A percentile compares a stretch with the other conserved stretches of the same genome.
These are phyloP conservation scores for Dromococcyx pavoninus DNA, from an alignment of 2,797 vertebrate genomes.

Conservation along the genomic window DNA sequence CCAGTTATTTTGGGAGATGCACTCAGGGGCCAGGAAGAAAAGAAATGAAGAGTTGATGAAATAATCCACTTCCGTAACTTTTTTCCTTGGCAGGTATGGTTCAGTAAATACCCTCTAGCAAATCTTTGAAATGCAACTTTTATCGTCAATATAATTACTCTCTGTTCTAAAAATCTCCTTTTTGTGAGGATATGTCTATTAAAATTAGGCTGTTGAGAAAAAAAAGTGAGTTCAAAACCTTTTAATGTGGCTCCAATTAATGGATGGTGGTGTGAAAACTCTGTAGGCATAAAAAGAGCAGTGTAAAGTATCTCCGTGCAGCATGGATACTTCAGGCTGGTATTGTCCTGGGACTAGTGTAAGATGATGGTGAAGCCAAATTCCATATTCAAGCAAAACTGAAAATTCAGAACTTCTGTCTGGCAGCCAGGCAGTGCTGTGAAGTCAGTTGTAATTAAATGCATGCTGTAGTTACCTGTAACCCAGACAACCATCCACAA, in stretches of 20 bases:
- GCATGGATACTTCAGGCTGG: neutral
- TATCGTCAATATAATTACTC: neutral
- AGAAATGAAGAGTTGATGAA: neutral
- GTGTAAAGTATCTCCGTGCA: neutral
- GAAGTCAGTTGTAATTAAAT: constrained; percentile 26
- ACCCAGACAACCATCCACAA: constrained; percentile 36
- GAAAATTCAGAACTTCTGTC: constrained; percentile 31
- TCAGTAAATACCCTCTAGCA: neutral
- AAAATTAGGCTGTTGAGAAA: neutral
- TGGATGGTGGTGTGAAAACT: neutral
- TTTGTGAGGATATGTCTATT: neutral
- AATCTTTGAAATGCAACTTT: neutral
- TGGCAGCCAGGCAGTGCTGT: neutral
- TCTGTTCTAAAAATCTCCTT: neutral
- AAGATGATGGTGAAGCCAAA: neutral
- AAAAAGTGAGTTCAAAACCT: neutral
- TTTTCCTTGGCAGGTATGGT: neutral
- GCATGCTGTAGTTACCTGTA: neutral
- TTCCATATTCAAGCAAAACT: constrained; percentile 51
- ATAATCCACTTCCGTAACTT: neutral
- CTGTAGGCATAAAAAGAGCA: neutral
- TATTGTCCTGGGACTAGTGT: neutral
- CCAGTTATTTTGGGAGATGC: neutral
- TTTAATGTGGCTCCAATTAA: neutral
- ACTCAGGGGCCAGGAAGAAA: neutral